Percentiles rank a stretch among this genome's conserved stretches.
These are phyloP conservation scores for Phenacoccus solenopsis DNA, from an alignment of 1,140 invertebrate species.

Conservation along the genomic window DNA sequence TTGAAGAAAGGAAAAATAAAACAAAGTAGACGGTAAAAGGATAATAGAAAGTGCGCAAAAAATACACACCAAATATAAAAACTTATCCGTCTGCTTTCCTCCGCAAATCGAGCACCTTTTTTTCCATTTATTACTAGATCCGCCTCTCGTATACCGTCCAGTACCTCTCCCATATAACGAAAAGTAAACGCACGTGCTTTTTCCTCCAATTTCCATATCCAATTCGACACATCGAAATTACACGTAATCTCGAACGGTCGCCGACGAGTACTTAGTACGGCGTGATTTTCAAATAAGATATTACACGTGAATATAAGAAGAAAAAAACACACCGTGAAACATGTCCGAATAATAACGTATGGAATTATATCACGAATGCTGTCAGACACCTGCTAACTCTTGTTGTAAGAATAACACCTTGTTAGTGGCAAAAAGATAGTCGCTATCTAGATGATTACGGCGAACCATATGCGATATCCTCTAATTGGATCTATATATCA, in stretches of 20 bases:
- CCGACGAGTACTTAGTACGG: background rate
- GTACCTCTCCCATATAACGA: too few relatives aligned
- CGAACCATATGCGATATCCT: slow-evolving; percentile 9
- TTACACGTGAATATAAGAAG: background rate
- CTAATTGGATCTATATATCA: slow-evolving; percentile 15
- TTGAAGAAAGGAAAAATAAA: slow-evolving; percentile 13
- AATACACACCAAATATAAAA: slow-evolving; percentile 3
- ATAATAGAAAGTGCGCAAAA: slow-evolving; percentile 12
- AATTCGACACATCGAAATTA: background rate
- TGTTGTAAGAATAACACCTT: slow-evolving; percentile 13
- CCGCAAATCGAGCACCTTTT: background rate
- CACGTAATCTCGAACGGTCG: background rate
- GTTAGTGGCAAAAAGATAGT: slow-evolving; percentile 11
- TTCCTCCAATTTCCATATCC: too few relatives aligned
- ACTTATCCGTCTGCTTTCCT: background rate
- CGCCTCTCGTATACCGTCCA: too few relatives aligned
- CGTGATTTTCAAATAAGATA: background rate
- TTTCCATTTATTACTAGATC: background rate
- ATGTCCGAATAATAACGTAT: slow-evolving; percentile 8
- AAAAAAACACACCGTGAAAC: background rate
- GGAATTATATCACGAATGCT: slow-evolving; percentile 12
- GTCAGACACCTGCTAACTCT: slow-evolving; percentile 12
- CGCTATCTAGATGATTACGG: slow-evolving; percentile 8
- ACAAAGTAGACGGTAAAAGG: slow-evolving; percentile 5
- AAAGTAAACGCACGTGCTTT: too few relatives aligned